A percentile compares a stretch with the other conserved stretches of the same genome.
phyloP scores from a whole-genome alignment of 2,113 vertebrate genomes.

The Pao palembangensis region DNA sequence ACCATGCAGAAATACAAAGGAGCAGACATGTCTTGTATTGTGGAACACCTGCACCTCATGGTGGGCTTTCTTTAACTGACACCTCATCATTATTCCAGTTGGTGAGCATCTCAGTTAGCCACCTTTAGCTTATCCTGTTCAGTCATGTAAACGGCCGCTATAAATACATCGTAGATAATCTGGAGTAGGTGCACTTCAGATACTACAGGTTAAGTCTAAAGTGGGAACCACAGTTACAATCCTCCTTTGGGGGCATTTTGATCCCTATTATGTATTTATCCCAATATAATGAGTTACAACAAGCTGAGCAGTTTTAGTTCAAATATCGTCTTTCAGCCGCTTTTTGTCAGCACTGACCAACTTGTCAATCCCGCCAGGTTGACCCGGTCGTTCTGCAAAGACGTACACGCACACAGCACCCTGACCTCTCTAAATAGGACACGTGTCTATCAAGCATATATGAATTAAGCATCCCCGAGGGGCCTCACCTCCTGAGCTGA shows the following conservation, averaged over 20 bases:
- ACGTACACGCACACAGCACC: constrained; percentile 76
- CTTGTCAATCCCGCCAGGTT: constrained; percentile 59
- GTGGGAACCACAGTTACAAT: background rate
- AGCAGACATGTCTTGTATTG: constrained; percentile 93
- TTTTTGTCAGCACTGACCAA: constrained; percentile 41
- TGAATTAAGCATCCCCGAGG: constrained; percentile 88
- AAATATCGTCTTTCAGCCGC: background rate
- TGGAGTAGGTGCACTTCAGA: constrained; percentile 13
- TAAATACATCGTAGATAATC: constrained; percentile 78
- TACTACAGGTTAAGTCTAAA: no score
- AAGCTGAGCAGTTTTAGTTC: no score
- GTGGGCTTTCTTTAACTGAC: constrained; percentile 98
- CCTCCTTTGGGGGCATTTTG: background rate
- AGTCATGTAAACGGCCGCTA: constrained; percentile 87
- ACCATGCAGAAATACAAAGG: constrained; percentile 98
- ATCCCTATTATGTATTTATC: no score
- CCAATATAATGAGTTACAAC: no score
- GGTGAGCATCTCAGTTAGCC: constrained; percentile 98
- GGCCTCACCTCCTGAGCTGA: constrained; percentile 84
- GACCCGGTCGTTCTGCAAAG: constrained; percentile 71
- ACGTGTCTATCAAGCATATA: constrained; percentile 90
- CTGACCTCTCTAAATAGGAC: constrained; percentile 87
- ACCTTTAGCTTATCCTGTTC: constrained; percentile 87
- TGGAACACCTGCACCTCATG: constrained; percentile 96
- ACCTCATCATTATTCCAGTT: constrained; percentile 99